Base-by-base conservation (phyloP, 1,140 invertebrate genomes). In the Radopholus similis region DNA sequence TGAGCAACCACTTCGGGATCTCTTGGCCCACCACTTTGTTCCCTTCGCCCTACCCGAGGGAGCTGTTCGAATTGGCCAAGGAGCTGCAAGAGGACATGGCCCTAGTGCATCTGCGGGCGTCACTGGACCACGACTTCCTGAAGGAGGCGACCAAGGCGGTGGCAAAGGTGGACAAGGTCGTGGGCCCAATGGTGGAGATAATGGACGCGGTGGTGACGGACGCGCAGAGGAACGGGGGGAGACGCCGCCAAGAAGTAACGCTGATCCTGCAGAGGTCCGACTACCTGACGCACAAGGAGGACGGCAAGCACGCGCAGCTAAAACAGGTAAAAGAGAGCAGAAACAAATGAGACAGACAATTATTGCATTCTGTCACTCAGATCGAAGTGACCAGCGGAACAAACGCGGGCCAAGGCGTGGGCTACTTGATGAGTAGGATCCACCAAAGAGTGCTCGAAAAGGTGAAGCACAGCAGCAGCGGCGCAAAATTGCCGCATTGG, bases 91-190 rank as follows among this genome's bases (percentile, higher is more conserved):
- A 72, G 23, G 74, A 75, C 23, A 30, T 80, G 28, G 80, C 73
- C 58, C 28, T 32, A 21, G 42, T 79, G 3, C 82, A 80, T 38
- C 76, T 77, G 56, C 51, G 63, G 6, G 69, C 81, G 11, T 75
- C 78, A 11, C 78, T 63, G 47, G 77, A 82, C 60, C 64, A 57
- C 40, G 78, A 80, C 38, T 80, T 81, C 23, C 63, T 80, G 9
- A 65, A 73, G 13, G 53, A 80, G 23, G 64, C 70, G 34, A 77
- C 77, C 42, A 54, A 63, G 38, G 70, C 80, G 38, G 77, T 80
- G 5, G 64, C 75, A 32, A 70, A 81, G 42, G 64, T 66, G 2
- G 78, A 53, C 6, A 53, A 53, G 34, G 28, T 26, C 26, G 49
- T 53, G 13, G 49, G 11, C 11, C 49, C 26, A 15, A 54, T 4